Base-by-base conservation (phyloP, 2,888 invertebrate species). In the Helobdella robusta region DNA sequence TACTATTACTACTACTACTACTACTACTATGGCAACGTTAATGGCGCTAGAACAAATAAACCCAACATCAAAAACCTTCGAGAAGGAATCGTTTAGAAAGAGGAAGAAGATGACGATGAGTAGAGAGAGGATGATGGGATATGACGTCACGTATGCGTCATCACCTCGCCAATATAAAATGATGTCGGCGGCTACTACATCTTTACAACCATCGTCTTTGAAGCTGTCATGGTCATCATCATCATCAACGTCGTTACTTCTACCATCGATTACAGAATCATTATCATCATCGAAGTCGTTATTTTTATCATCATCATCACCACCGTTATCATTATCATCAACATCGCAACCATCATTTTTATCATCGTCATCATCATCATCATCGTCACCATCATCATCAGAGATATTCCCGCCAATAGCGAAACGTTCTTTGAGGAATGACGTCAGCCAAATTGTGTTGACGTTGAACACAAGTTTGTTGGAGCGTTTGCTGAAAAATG, bases 311-410 rank as follows among this genome's bases (percentile, higher is more conserved):
- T n/a, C n/a, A n/a, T n/a, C n/a, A n/a, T n/a, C n/a, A n/a, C n/a
- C n/a, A n/a, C n/a, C n/a, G 15, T 15, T 40, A 15, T 8, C 40
- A 40, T 15, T 15, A 40, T 15, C 40, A 40, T 40, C 40, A 15
- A 15, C 25, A 30, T 56, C 54, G 25, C 52, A 8, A 50, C 23
- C 52, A 18, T 50, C 11, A 23, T 50, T 20, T 8, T 20, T 23
- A 50, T 20, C 52, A 50, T 20, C 52, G 25, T 6, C 52, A 50
- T 50, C 23, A 18, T 50, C 52, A 50, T 20, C 52, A 20, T 50
- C 52, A 20, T 20, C 11, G 20, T 50, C 52, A 15, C 20, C 52
- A 20, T 50, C 20, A 6, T 20, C 11, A 50, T 50, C 52, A 50
- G 11, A 6, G 20, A 18, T 50, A 6, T 11, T 20, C 6, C 8